Evolutionary conservation across 2,888 invertebrate genomes (phyloP).

Genomic region (Andrena camellia): DNA sequence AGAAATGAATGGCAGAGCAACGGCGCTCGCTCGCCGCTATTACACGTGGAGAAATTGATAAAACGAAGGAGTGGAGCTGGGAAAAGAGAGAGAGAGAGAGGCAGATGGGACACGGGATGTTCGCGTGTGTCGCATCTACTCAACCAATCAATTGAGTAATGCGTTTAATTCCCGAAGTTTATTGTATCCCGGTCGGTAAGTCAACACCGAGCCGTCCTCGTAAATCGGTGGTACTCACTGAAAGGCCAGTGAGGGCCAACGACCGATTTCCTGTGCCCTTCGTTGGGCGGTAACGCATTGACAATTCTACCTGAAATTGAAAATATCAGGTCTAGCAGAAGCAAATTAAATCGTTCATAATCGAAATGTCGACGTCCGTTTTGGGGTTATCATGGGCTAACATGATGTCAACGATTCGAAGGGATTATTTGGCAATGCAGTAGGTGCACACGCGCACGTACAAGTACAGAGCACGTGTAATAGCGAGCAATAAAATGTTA

Average conservation of each 20-base stretch:
- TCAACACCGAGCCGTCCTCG: conserved; percentile 41
- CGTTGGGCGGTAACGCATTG: conserved; percentile 41
- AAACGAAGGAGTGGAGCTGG: conserved; percentile 8
- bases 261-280: conserved; percentile 57
- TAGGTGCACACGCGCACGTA: background rate
- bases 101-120: background rate
- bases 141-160: conserved; percentile 52
- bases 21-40: background rate
- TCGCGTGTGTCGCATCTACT: conserved; percentile 20
- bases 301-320: conserved; percentile 55
- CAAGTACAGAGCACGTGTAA: background rate
- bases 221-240: conserved; percentile 62
- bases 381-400: background rate
- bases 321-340: conserved; percentile 33
- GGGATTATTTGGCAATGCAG: background rate
- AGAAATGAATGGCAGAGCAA: conserved; percentile 21
- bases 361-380: background rate
- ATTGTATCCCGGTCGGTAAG: conserved; percentile 53
- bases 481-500: background rate
- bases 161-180: conserved; percentile 60
- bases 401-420: background rate
- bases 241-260: conserved; percentile 34
- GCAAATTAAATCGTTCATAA: background rate
- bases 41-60: conserved; percentile 19
- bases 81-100: background rate